phyloP scores from a whole-genome alignment of 2,797 vertebrate genomes.

The Cynopterus sphinx region DNA sequence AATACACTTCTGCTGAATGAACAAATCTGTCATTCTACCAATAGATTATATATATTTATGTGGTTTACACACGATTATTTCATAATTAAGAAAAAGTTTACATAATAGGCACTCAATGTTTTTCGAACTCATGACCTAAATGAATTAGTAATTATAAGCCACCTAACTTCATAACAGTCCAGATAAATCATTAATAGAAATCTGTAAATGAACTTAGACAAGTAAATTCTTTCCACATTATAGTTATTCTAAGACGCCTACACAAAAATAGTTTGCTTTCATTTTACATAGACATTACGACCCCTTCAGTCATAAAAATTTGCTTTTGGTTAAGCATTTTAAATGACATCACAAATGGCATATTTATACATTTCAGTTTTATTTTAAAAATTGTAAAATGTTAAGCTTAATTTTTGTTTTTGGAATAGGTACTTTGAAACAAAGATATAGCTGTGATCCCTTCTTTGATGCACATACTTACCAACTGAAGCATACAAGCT shows the following conservation, averaged over 20 bases:
- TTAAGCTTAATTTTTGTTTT: conserved; percentile 51
- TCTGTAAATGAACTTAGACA: conserved; percentile 21
- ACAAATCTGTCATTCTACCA: conserved; percentile 32
- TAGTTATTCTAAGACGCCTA: neutral
- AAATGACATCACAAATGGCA: neutral
- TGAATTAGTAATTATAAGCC: conserved; percentile 37
- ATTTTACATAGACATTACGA: neutral
- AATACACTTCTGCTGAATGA: conserved; percentile 22
- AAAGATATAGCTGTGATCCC: neutral
- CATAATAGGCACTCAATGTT: neutral
- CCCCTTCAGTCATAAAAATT: neutral
- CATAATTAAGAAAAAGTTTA: conserved; percentile 49
- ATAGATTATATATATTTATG: conserved; percentile 9
- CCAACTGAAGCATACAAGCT: conserved; percentile 98
- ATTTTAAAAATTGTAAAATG: conserved; percentile 46
- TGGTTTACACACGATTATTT: neutral
- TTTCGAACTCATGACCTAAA: conserved; percentile 22
- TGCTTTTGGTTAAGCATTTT: conserved; percentile 50
- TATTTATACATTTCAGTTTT: conserved; percentile 27
- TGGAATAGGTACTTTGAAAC: neutral
- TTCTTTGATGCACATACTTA: conserved; percentile 83
- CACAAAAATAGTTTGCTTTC: conserved; percentile 10
- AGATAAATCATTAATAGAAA: conserved; percentile 18
- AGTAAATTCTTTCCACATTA: neutral
- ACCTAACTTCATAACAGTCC: conserved; percentile 15